These are phyloP conservation scores for Gobio occitaniae DNA, from an alignment of 2,797 vertebrate species.

Conservation along the genomic window DNA sequence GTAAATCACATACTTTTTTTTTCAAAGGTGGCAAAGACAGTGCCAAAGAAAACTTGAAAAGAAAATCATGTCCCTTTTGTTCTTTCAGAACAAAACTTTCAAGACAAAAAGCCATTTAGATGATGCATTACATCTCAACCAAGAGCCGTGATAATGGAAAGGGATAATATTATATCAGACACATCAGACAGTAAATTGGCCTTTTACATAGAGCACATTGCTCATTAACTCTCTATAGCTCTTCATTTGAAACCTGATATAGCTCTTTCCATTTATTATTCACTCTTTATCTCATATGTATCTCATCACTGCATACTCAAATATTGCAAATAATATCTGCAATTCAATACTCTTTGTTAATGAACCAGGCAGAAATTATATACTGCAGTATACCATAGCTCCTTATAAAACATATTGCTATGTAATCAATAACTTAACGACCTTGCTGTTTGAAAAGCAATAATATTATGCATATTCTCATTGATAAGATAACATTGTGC, in stretches of 20 bases:
- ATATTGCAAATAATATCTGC: not conserved
- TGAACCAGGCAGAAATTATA: not conserved
- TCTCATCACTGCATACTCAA: slow-evolving; percentile 11
- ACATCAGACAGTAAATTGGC: slow-evolving; percentile 47
- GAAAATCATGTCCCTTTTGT: slow-evolving; percentile 39
- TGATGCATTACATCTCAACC: slow-evolving; percentile 41
- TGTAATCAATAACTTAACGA: slow-evolving; percentile 10
- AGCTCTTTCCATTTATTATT: slow-evolving; percentile 43
- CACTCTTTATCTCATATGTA: slow-evolving; percentile 26
- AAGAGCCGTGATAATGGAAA: slow-evolving; percentile 41
- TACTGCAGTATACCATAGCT: not conserved
- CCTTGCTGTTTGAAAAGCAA: not conserved
- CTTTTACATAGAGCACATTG: slow-evolving; percentile 30
- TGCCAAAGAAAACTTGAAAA: slow-evolving; percentile 20
- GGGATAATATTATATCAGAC: slow-evolving; percentile 48
- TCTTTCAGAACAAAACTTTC: slow-evolving; percentile 41
- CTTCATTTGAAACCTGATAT: slow-evolving; percentile 34
- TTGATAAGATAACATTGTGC: slow-evolving; percentile 23
- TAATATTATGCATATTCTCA: slow-evolving; percentile 7
- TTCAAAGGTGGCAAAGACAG: slow-evolving; percentile 3
- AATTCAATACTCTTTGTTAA: slow-evolving; percentile 13
- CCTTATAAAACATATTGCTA: not conserved
- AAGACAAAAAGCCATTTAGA: slow-evolving; percentile 36
- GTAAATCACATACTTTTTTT: slow-evolving; percentile 16
- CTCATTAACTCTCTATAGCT: slow-evolving; percentile 47